These are phyloP conservation scores for Lithodes maja DNA, from an alignment of 2,888 invertebrate genomes.

Conservation along the genomic window DNA sequence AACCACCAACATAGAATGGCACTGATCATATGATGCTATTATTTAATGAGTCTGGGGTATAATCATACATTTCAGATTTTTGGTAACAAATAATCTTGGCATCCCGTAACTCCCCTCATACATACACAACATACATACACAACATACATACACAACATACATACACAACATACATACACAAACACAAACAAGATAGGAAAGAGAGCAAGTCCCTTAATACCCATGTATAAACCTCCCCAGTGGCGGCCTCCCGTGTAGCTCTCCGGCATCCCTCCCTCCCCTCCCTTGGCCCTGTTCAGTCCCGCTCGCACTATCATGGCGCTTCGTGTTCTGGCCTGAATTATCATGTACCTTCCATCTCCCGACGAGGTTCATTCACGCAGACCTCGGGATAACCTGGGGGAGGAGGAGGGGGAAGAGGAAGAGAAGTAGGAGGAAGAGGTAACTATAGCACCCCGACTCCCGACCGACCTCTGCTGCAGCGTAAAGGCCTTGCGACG, in stretches of 20 bases:
- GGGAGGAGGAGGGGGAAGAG: background rate
- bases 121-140: too few relatives aligned
- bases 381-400: conserved; percentile 23
- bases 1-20: too few relatives aligned
- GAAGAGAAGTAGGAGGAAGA: background rate
- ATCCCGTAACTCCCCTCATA: too few relatives aligned
- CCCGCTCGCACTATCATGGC: conserved; percentile 41
- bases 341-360: conserved; percentile 43
- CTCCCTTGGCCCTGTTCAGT: conserved; percentile 48
- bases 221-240: background rate
- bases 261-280: background rate
- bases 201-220: too few relatives aligned
- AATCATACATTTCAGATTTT: too few relatives aligned
- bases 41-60: too few relatives aligned
- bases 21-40: too few relatives aligned
- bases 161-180: too few relatives aligned
- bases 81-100: too few relatives aligned
- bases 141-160: too few relatives aligned
- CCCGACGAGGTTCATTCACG: conserved; percentile 44
- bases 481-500: conserved; percentile 31
- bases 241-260: background rate
- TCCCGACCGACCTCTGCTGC: background rate
- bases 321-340: conserved; percentile 38
- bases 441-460: background rate
- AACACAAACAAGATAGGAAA: too few relatives aligned